These are phyloP conservation scores for Pogoniulus pusillus DNA, from an alignment of 2,797 vertebrate species.

Conservation along the genomic window DNA sequence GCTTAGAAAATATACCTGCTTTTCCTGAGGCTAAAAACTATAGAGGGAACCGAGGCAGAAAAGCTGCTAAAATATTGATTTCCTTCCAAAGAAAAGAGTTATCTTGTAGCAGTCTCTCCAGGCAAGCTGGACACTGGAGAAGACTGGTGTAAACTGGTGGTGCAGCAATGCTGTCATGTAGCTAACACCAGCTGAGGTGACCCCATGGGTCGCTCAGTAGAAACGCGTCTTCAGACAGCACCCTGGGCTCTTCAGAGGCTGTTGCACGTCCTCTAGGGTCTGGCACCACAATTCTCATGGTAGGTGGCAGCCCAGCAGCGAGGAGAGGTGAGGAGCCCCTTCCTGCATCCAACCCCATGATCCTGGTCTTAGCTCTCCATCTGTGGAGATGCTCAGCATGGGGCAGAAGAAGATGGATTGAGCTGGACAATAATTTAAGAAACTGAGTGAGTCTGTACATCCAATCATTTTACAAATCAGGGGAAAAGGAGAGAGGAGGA, in stretches of 20 bases:
- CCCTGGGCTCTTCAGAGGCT: background rate
- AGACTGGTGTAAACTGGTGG: background rate
- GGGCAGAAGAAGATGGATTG: constrained; percentile 68
- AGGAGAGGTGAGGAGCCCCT: background rate
- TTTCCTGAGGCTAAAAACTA: background rate
- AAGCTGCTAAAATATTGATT: constrained; percentile 11
- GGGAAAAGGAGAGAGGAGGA: constrained; percentile 72
- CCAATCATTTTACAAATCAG: constrained; percentile 81
- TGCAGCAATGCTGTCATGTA: background rate
- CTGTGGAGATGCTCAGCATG: background rate
- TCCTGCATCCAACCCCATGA: background rate
- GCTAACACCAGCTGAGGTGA: background rate
- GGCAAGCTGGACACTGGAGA: background rate
- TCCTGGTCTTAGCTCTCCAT: background rate
- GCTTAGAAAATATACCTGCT: background rate
- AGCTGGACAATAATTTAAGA: constrained; percentile 77
- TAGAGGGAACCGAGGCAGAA: background rate
- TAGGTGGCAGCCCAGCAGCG: rapidly evolving
- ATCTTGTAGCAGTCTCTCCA: background rate
- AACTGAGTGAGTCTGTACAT: constrained; percentile 77
- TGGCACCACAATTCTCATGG: background rate
- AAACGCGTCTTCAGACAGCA: rapidly evolving
- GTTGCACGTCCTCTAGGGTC: rapidly evolving
- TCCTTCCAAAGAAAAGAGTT: background rate
- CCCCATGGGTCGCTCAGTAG: background rate